Percentiles rank a stretch among this genome's conserved stretches.
Conservation (phyloP, 2,797 vertebrate genomes). For the Merluccius polli region DNA sequence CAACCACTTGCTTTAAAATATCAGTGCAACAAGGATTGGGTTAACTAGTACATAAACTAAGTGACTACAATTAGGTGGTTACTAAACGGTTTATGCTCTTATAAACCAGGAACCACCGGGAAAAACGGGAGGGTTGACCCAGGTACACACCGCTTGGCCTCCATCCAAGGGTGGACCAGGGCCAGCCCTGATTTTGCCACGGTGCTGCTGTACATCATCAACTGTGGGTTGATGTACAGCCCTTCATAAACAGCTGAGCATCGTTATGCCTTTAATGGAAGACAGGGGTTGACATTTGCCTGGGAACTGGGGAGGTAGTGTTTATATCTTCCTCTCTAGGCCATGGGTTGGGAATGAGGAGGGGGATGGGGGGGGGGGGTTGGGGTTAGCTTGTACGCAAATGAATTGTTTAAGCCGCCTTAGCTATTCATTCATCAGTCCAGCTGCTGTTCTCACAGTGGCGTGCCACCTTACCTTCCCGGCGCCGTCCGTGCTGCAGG, state of each 20-base stretch:
- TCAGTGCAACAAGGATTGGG: too few species aligned
- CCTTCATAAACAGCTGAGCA: slow-evolving; percentile 56
- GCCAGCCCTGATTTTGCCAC: background rate
- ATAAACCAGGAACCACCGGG: too few species aligned
- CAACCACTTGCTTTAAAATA: too few species aligned
- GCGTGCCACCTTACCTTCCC: slow-evolving; percentile 78
- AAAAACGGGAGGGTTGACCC: too few species aligned
- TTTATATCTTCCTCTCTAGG: slow-evolving; percentile 57
- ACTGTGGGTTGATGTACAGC: slow-evolving; percentile 28
- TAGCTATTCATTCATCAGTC: background rate
- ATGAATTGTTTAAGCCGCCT: background rate
- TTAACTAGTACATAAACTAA: too few species aligned
- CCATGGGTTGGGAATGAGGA: background rate
- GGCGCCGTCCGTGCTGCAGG: slow-evolving; percentile 66
- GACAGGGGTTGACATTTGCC: slow-evolving; percentile 71
- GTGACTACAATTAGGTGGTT: too few species aligned
- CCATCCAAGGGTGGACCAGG: too few species aligned
- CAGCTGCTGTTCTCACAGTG: background rate
- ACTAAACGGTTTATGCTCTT: too few species aligned
- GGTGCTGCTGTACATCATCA: background rate
- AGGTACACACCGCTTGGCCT: too few species aligned
- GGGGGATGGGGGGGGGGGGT: background rate
- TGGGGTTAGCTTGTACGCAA: background rate
- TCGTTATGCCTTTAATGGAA: slow-evolving; percentile 60
- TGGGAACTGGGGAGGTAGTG: slow-evolving; percentile 51